Conservation (phyloP, 2,113 vertebrate species). For the Embiotoca jacksoni region DNA sequence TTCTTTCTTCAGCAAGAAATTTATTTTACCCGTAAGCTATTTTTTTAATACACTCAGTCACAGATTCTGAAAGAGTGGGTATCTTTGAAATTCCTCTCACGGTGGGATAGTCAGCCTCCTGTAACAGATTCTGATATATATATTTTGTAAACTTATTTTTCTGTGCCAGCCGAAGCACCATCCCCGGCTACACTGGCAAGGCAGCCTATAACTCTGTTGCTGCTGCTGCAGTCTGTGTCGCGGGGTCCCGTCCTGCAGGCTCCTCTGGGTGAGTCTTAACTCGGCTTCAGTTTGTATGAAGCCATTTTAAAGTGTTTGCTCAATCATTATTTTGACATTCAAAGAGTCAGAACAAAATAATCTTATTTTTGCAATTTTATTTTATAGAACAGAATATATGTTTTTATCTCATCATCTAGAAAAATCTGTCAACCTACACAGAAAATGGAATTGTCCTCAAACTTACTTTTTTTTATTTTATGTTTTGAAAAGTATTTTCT, state of each 20-base stretch:
- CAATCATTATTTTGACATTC: too few relatives aligned
- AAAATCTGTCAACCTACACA: too few relatives aligned
- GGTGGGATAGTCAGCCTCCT: background rate
- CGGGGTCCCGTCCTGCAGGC: slow-evolving; percentile 66
- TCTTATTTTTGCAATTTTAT: too few relatives aligned
- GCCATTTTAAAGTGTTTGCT: background rate
- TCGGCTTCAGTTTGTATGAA: background rate
- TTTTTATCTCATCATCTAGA: too few relatives aligned
- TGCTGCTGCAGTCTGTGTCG: slow-evolving; percentile 81
- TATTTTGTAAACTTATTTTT: slow-evolving; percentile 28
- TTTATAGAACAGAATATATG: too few relatives aligned
- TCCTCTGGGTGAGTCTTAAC: slow-evolving; percentile 78
- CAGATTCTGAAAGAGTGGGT: background rate
- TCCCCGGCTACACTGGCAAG: slow-evolving; percentile 86
- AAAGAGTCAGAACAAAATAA: too few relatives aligned
- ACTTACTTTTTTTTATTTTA: too few relatives aligned
- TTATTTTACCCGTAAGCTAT: background rate
- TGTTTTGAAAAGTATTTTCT: too few relatives aligned
- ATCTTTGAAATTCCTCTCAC: background rate
- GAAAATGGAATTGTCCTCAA: too few relatives aligned
- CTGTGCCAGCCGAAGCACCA: slow-evolving; percentile 81
- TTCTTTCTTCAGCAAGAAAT: background rate
- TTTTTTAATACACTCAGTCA: background rate
- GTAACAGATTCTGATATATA: slow-evolving; percentile 1
- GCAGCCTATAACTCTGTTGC: slow-evolving; percentile 78